Evolutionary conservation across 2,113 vertebrate genomes (phyloP).

Genomic region (Vimba vimba): DNA sequence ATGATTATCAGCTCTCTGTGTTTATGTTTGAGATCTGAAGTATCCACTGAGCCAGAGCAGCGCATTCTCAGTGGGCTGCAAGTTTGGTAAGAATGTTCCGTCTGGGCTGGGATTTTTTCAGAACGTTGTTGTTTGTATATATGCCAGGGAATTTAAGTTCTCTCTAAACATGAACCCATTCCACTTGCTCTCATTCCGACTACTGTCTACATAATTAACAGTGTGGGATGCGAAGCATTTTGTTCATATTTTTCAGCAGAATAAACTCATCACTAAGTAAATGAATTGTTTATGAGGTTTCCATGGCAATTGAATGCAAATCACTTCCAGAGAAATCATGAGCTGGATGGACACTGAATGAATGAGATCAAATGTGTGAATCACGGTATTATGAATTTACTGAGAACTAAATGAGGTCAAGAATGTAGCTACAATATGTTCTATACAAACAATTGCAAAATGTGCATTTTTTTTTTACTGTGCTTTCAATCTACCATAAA

Average conservation of each 20-base stretch:
- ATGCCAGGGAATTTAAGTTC: slow-evolving; percentile 7
- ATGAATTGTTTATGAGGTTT: slow-evolving; percentile 54
- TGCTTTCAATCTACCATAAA: background rate
- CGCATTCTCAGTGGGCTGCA: background rate
- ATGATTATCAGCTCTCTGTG: background rate
- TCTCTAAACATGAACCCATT: background rate
- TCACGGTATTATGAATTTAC: slow-evolving; percentile 56
- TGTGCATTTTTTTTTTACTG: slow-evolving; percentile 45
- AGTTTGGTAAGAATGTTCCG: slow-evolving; percentile 1
- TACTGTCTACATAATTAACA: slow-evolving; percentile 31
- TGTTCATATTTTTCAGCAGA: slow-evolving; percentile 34
- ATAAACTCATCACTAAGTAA: slow-evolving; percentile 24
- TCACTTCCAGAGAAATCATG: slow-evolving; percentile 26
- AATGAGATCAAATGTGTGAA: slow-evolving; percentile 57
- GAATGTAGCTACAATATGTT: slow-evolving; percentile 46
- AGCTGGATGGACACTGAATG: slow-evolving; percentile 47
- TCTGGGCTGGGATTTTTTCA: background rate
- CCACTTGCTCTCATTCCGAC: background rate
- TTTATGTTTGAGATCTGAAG: background rate
- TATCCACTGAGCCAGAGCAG: background rate
- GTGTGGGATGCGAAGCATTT: slow-evolving; percentile 47
- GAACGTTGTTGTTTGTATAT: slow-evolving; percentile 60
- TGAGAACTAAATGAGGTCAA: slow-evolving; percentile 61
- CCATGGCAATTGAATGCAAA: slow-evolving; percentile 67
- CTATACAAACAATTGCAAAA: slow-evolving; percentile 66